phyloP scores from a whole-genome alignment of 2,797 vertebrate species.

The Pteropus rufus region DNA sequence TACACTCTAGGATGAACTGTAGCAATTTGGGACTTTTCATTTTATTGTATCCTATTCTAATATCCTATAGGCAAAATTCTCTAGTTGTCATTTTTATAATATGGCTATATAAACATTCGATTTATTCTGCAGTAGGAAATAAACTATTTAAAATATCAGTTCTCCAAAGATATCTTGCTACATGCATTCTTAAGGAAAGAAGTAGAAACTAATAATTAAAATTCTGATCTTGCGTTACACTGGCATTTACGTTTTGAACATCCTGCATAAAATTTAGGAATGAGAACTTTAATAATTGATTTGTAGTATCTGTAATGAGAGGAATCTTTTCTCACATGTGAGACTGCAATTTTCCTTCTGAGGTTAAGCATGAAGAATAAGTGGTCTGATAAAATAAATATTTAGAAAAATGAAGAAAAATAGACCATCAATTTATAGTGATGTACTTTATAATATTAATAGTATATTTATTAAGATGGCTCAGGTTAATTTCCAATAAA shows the following conservation, averaged over 20 bases:
- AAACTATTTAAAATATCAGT: neutral
- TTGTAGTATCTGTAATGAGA: neutral
- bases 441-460: neutral
- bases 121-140: slow-evolving; percentile 16
- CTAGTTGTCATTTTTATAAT: neutral
- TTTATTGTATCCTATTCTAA: neutral
- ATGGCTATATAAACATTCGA: neutral
- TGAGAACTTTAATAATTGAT: neutral
- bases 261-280: neutral
- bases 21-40: neutral
- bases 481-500: neutral
- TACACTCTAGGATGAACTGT: neutral
- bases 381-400: neutral
- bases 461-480: neutral
- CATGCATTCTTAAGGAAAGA: neutral
- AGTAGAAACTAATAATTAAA: neutral
- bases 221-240: slow-evolving; percentile 4
- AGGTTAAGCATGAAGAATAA: neutral
- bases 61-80: neutral
- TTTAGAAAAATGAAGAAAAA: slow-evolving; percentile 30
- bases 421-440: neutral
- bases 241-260: neutral
- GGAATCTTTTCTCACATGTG: neutral
- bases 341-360: neutral
- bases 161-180: neutral